Evolutionary conservation across 2,797 vertebrate genomes (phyloP), one percentile per base, ranked within the genome.

Genomic region (Hippocampus kuda): DNA sequence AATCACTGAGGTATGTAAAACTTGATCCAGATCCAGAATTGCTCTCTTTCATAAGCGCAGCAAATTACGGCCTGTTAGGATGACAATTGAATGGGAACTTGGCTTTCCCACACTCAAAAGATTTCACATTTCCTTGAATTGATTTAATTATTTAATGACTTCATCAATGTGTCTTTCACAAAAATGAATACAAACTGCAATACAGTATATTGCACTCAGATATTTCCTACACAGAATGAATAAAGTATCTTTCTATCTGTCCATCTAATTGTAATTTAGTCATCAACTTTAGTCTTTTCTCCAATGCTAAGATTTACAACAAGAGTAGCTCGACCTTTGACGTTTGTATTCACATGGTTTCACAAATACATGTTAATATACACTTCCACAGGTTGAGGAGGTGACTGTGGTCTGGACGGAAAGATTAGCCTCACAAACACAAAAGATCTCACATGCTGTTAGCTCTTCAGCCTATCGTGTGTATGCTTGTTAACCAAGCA

Each of bases 391-490:
- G 22, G 41, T 64, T 44, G 44, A 24, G 26, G 22, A 46, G 62
- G 20, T 62, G 60, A 42, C 60, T 75, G 5, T 56, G 72, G 10
- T 57, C 24, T 75, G 67, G 24, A 30, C 26, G 8, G 34, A 18
- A 51, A 66, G 26, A 26, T 49, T 48, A 66, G 24, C 65, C 63
- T 66, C 67, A 69, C 68, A 76, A 69, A 34, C 65, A 66, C 65
- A 66, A 24, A 65, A 46, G 53, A 56, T 9, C 7, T 13, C 26
- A 16, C 44, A 66, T 24, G 22, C 41, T 65, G 41, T 65, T 42
- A n/a, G 41, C 38, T 1, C 13, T 64, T 24, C 65, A 66, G 71
- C 80, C 78, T 77, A 75, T 59, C 13, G 22, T 13, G 54, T 26
- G 24, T 59, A 59, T 27, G 5, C 13, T 59, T 59, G 56, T 62